Evolutionary conservation across 35 echinoderm and acorn worm genomes (phyloP).

Genomic region (Apostichopus parvimensis): DNA sequence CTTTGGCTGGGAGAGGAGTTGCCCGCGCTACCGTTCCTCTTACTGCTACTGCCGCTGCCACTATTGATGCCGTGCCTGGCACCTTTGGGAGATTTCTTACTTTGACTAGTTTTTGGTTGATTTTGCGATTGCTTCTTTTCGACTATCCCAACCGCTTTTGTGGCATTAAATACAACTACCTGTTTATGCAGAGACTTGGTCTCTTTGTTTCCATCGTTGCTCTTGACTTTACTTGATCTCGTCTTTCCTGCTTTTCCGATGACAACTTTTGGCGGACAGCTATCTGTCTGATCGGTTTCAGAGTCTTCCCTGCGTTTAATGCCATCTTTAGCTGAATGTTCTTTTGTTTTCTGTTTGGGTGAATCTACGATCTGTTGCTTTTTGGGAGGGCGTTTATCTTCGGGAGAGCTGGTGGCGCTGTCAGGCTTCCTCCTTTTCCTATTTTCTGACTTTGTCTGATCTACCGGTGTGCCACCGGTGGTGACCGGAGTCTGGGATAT

Average conservation of each 20-base stretch:
- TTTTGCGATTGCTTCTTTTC: neutral
- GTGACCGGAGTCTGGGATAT: slow-evolving; percentile 28
- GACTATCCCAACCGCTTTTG: neutral
- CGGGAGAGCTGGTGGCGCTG: slow-evolving; percentile 33
- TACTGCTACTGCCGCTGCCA: neutral
- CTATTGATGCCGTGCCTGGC: neutral
- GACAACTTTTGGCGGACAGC: neutral
- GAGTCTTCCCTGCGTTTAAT: neutral
- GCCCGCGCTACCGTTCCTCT: slow-evolving; percentile 23
- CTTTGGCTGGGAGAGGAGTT: neutral
- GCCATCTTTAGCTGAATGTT: neutral
- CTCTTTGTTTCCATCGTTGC: slow-evolving; percentile 21
- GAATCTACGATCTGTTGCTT: neutral
- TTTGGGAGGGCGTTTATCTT: slow-evolving; percentile 13
- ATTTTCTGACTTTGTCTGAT: slow-evolving; percentile 73
- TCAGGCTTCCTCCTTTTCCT: slow-evolving; percentile 65
- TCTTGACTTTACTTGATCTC: neutral
- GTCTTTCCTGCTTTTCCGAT: neutral
- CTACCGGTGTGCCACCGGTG: slow-evolving; percentile 60
- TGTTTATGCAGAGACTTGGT: slow-evolving; percentile 27
- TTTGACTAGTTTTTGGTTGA: neutral
- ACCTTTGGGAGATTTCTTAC: slow-evolving; percentile 37
- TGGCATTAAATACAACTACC: slow-evolving; percentile 25
- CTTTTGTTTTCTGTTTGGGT: neutral
- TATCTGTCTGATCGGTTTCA: neutral